A percentile compares a stretch with the other conserved stretches of the same genome.
phyloP scores from a whole-genome alignment of 2,113 vertebrate genomes.

The Cyanoderma ruficeps region DNA sequence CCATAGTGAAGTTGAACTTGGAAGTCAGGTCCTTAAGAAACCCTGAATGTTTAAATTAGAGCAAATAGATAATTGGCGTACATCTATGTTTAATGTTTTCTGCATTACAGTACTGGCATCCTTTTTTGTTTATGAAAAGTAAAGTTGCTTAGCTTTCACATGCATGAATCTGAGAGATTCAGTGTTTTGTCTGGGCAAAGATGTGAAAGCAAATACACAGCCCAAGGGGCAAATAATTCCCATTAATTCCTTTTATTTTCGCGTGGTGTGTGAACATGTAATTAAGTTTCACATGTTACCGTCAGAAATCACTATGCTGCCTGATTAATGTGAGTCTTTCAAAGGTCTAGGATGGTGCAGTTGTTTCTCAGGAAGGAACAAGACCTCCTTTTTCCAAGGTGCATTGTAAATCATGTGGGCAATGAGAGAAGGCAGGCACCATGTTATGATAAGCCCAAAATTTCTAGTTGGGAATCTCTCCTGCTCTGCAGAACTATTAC shows the following conservation, averaged over 20 bases:
- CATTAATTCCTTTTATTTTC: slow-evolving; percentile 19
- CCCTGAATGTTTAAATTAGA: not conserved
- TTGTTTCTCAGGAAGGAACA: not conserved
- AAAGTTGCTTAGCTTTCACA: not conserved
- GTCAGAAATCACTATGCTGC: not conserved
- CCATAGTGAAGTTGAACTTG: not conserved
- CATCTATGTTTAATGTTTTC: not conserved
- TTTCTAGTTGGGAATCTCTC: not conserved
- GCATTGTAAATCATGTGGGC: not conserved
- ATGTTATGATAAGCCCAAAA: not conserved
- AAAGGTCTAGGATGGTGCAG: not conserved
- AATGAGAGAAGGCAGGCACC: not conserved
- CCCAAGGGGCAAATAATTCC: not conserved
- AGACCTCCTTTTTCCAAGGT: not conserved
- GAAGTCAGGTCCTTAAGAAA: not conserved
- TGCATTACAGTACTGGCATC: not conserved
- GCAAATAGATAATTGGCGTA: not conserved
- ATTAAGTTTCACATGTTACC: not conserved
- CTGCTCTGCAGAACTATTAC: not conserved
- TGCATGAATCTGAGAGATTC: not conserved
- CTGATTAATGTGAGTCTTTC: not conserved
- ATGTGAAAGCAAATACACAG: not conserved
- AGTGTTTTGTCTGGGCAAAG: not conserved
- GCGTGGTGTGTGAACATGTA: not conserved
- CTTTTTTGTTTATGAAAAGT: not conserved